Conservation (phyloP, 2,888 invertebrate species). For the Sisyra terminalis region DNA sequence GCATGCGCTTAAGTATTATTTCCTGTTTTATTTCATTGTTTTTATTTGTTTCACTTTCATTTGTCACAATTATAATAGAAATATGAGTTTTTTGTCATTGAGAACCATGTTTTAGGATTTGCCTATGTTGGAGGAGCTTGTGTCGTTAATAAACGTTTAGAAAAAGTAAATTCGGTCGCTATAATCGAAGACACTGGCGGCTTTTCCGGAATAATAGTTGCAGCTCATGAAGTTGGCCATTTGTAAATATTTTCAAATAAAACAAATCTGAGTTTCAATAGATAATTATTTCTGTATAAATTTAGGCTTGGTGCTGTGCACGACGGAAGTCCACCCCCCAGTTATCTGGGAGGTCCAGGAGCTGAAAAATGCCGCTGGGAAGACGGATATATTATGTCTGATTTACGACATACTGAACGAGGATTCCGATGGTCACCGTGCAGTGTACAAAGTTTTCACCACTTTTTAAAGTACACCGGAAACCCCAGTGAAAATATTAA, state of each 20-base stretch:
- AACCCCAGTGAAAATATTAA: neutral
- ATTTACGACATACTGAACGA: constrained; percentile 83
- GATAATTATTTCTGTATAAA: neutral
- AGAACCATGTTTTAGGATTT: constrained; percentile 51
- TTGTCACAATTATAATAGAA: too few species aligned
- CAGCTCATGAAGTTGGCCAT: constrained; percentile 93
- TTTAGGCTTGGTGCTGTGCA: constrained; percentile 84
- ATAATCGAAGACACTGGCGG: constrained; percentile 94
- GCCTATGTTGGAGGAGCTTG: constrained; percentile 94
- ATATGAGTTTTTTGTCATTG: too few species aligned
- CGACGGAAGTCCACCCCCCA: constrained; percentile 88
- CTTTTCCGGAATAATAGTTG: constrained; percentile 91
- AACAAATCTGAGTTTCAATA: neutral
- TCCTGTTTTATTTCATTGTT: too few species aligned
- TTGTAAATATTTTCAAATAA: constrained; percentile 49
- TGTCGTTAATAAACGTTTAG: constrained; percentile 85
- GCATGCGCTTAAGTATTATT: too few species aligned
- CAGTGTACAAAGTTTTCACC: constrained; percentile 85
- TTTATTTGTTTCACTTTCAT: too few species aligned
- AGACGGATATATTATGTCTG: constrained; percentile 92
- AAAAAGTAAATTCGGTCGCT: constrained; percentile 91
- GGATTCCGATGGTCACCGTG: constrained; percentile 92
- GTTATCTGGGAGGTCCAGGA: constrained; percentile 85
- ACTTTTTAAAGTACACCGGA: constrained; percentile 85
- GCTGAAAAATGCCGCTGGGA: constrained; percentile 92